Conservation (phyloP, 2,888 invertebrate species). For the Drosophila kuntzei region DNA sequence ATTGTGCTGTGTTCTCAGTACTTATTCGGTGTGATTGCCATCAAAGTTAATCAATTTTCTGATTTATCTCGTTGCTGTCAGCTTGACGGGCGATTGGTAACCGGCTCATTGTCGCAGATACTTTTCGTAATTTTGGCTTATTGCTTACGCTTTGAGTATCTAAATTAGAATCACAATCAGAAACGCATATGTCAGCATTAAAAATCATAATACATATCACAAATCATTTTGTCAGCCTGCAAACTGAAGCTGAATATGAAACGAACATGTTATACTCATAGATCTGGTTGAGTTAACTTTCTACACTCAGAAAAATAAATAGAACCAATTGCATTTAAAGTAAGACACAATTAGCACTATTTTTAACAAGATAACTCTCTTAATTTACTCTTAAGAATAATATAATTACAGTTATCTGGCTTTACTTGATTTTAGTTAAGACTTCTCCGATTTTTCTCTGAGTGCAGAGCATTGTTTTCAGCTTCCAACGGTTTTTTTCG, state of each 20-base stretch:
- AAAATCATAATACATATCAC: slow-evolving; percentile 40
- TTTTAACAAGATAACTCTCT: background rate
- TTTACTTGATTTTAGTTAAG: background rate
- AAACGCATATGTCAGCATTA: slow-evolving; percentile 70
- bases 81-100: slow-evolving; percentile 12
- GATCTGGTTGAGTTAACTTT: background rate
- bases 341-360: too few species aligned
- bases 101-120: slow-evolving; percentile 32
- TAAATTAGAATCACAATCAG: slow-evolving; percentile 42
- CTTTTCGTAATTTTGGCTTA: slow-evolving; percentile 21
- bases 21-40: slow-evolving; percentile 26
- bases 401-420: background rate
- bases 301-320: background rate
- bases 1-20: slow-evolving; percentile 9
- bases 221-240: slow-evolving; percentile 49
- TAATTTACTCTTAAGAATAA: background rate
- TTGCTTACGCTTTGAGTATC: slow-evolving; percentile 13
- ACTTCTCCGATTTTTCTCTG: slow-evolving; percentile 15
- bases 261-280: slow-evolving; percentile 13
- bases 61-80: slow-evolving; percentile 56
- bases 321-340: too few species aligned
- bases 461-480: slow-evolving; percentile 21
- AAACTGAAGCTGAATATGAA: slow-evolving; percentile 30
- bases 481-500: slow-evolving; percentile 10
- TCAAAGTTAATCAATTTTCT: slow-evolving; percentile 53